Evolutionary conservation across 2,888 invertebrate genomes (phyloP).

Genomic region (Lepidochrysops patricia): DNA sequence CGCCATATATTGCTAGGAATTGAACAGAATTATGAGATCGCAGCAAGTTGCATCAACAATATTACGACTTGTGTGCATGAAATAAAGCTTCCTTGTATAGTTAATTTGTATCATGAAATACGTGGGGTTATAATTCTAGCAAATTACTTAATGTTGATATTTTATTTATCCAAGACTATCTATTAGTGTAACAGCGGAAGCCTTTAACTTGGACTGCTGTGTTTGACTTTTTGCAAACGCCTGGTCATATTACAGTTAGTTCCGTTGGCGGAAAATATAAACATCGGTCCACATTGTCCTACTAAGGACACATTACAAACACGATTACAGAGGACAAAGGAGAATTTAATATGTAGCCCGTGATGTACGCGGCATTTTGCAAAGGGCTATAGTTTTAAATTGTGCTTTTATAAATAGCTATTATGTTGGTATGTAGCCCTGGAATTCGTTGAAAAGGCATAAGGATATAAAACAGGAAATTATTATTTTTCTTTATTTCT

Average conservation of each 20-base stretch:
- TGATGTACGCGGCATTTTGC: neutral
- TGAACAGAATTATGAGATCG: too few relatives aligned
- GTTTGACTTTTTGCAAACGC: neutral
- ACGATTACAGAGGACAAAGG: constrained; percentile 3
- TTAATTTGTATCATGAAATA: too few relatives aligned
- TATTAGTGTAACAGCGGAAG: neutral
- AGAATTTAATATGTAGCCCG: constrained; percentile 13
- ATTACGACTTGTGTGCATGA: too few relatives aligned
- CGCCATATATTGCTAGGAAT: too few relatives aligned
- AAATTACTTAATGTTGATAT: neutral
- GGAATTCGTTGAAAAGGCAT: too few relatives aligned
- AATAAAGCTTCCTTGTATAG: too few relatives aligned
- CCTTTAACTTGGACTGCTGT: too few relatives aligned
- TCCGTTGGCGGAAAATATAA: neutral
- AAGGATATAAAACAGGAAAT: too few relatives aligned
- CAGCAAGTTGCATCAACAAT: too few relatives aligned
- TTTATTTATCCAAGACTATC: neutral
- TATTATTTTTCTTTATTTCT: too few relatives aligned
- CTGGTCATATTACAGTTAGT: neutral
- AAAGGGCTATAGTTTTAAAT: neutral
- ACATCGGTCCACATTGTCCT: neutral
- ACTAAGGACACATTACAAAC: neutral
- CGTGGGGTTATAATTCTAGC: too few relatives aligned
- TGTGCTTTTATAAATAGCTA: neutral
- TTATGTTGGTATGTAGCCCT: neutral